Evolutionary conservation across 2,113 vertebrate genomes (phyloP).

Genomic region (Lasiurus cinereus): DNA sequence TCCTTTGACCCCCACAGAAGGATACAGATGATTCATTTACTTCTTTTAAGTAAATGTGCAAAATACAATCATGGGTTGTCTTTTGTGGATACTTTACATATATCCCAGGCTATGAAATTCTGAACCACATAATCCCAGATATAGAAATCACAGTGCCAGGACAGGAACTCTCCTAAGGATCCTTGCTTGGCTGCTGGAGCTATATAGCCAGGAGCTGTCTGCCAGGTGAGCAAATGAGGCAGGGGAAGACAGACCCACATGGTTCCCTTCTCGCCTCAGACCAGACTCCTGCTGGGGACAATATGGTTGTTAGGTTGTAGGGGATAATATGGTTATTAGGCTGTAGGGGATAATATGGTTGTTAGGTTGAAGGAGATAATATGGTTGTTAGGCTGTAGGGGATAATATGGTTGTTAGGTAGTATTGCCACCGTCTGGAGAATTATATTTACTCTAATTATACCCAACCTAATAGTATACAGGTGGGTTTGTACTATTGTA

Average conservation of each 20-base stretch:
- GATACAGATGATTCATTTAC: neutral
- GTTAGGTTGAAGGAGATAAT: no score
- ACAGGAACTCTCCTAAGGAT: neutral
- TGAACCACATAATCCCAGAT: neutral
- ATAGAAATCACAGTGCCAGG: neutral
- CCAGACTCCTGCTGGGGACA: neutral
- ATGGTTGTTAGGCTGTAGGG: neutral
- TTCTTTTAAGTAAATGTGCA: constrained; percentile 65
- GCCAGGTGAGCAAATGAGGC: neutral
- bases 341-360: no score
- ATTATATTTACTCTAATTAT: neutral
- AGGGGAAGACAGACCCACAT: neutral
- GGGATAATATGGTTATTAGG: fast-evolving
- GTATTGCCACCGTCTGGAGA: neutral
- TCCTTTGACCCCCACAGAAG: neutral
- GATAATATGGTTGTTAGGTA: no score
- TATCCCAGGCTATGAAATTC: neutral
- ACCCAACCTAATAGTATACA: neutral
- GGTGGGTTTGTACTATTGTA: neutral
- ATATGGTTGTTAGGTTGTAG: neutral
- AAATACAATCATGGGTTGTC: neutral
- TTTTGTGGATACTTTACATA: constrained; percentile 6
- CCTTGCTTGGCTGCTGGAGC: neutral
- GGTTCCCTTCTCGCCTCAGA: neutral
- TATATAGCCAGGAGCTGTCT: neutral